Conservation (phyloP, 1,140 invertebrate genomes). For the Pygmarrhopalites habei region DNA sequence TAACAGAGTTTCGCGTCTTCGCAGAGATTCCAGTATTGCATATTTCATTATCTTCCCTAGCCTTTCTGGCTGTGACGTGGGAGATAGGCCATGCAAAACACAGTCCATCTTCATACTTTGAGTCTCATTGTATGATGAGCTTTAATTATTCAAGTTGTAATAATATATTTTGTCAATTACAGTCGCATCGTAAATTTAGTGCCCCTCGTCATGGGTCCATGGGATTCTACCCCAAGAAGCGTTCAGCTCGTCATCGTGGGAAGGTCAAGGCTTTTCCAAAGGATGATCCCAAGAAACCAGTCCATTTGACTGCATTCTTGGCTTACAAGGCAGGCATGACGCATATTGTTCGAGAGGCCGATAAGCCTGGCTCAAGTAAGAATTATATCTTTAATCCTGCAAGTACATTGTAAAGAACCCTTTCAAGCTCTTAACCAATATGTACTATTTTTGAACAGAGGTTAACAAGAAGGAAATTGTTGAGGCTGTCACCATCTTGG, state of each 20-base stretch:
- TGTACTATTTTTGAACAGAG: constrained; percentile 54
- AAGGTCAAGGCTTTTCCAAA: constrained; percentile 99
- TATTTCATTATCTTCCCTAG: constrained; percentile 63
- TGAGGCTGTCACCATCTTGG: constrained; percentile 95
- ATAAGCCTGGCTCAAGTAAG: constrained; percentile 98
- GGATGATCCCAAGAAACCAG: constrained; percentile 91
- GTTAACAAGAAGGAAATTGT: constrained; percentile 99
- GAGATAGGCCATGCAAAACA: constrained; percentile 64
- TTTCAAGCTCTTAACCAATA: too few species aligned
- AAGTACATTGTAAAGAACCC: not conserved
- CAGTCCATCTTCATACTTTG: constrained; percentile 42
- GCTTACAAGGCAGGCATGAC: constrained; percentile 99
- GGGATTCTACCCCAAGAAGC: constrained; percentile 99
- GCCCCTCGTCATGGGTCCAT: constrained; percentile 98
- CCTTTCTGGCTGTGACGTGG: constrained; percentile 56
- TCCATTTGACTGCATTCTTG: constrained; percentile 96
- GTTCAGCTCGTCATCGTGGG: constrained; percentile 88
- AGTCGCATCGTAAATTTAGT: constrained; percentile 99
- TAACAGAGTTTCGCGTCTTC: constrained; percentile 48
- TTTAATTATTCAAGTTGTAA: not conserved
- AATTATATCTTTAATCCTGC: constrained; percentile 39
- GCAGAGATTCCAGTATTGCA: constrained; percentile 52
- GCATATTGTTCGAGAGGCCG: constrained; percentile 96
- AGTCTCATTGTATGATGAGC: not conserved
- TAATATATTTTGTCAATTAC: constrained; percentile 45